Base-by-base conservation (phyloP, 2,113 vertebrate species). In the Alaudala cheleensis region DNA sequence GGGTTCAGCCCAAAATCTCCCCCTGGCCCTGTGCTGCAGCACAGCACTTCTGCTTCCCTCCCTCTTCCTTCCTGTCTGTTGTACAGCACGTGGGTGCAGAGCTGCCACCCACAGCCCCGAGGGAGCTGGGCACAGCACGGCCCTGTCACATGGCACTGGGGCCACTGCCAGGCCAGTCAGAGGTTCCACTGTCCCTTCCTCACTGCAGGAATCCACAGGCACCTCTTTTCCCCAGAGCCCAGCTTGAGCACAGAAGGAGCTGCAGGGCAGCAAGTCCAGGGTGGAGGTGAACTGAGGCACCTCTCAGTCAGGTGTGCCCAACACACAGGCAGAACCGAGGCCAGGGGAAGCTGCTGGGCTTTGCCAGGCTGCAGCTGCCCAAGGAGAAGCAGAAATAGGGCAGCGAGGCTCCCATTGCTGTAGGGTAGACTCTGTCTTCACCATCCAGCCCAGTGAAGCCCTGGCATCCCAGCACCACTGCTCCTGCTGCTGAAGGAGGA, bases 31-130 rank as follows among this genome's bases (percentile, higher is more conserved):
- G 1, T 2, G 1, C 45, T 3, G 6, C 47, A 28, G 33, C 62
- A 31, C 44, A 0, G 37, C 71, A 92, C 91, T 97, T 96, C 96
- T 97, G 91, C 95, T 96, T 97, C 58, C 72, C 74, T 77, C 78
- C 3, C 5, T 69, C 80, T 83, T 39, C 29, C 90, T 95, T 96
- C 96, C 96, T 96, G 92, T 51, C 96, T 96, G 92, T 39, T 50
- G 70, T 6, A 5, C 10, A 1, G n/a, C 1, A 5, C 3, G 14
- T 10, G 10, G 86, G 61, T 0, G 6, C 20, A 28, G 74, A 47
- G 74, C 79, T 71, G 61, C 79, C 73, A 73, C 2, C 25, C 21
- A 1, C 76, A 34, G 65, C 42, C 65, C 24, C 7, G 0, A 9
- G 12, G 70, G 14, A 66, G 21, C 14, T 1, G 2, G 53, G 42